A percentile compares a stretch with the other conserved stretches of the same genome.
Evolutionary conservation across 2,113 vertebrate genomes (phyloP).

Genomic region (Pithys albifrons): DNA sequence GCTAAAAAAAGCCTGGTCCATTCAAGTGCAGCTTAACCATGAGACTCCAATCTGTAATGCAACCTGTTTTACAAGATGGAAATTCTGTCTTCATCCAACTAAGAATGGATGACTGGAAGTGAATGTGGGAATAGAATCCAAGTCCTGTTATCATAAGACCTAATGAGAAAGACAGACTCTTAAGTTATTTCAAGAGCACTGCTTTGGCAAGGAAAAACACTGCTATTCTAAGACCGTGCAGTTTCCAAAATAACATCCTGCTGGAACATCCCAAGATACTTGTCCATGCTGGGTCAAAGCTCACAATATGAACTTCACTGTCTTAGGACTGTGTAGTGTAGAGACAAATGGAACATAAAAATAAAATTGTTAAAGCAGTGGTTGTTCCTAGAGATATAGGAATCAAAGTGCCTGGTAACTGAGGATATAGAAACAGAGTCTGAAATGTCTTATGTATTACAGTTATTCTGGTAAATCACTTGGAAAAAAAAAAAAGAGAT

Average conservation of each 20-base stretch:
- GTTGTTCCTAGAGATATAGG: not conserved
- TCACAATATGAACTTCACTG: not conserved
- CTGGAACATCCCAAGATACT: not conserved
- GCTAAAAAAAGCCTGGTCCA: not conserved
- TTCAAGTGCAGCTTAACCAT: not conserved
- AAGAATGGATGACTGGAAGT: not conserved
- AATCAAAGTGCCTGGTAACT: not conserved
- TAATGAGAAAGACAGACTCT: not conserved
- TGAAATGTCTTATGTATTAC: not conserved
- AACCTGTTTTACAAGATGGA: not conserved
- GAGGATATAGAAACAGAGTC: not conserved
- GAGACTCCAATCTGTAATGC: not conserved
- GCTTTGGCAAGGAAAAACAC: not conserved
- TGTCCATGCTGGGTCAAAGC: not conserved
- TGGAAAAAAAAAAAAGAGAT: not conserved
- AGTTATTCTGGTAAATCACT: not conserved
- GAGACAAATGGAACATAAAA: not conserved
- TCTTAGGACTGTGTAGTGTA: not conserved
- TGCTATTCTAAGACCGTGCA: slow-evolving; percentile 16
- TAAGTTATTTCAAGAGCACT: slow-evolving; percentile 8
- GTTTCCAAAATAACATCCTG: not conserved
- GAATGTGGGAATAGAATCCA: not conserved
- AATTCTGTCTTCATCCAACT: not conserved
- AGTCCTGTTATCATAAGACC: not conserved
- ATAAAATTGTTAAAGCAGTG: not conserved